Base-by-base conservation (phyloP, 2,888 invertebrate species). In the Graphium colonna region DNA sequence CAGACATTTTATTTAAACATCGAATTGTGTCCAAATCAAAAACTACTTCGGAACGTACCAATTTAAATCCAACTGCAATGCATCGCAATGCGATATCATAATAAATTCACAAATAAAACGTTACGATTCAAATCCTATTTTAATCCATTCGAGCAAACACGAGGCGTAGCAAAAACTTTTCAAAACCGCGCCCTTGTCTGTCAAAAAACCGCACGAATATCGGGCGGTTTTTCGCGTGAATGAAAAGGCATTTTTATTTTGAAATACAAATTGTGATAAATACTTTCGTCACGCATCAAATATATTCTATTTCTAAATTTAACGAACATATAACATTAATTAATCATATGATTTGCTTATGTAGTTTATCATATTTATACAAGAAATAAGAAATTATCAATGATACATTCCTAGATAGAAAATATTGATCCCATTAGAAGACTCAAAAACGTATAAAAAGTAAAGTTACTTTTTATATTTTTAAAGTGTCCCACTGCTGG, bases 101-200 rank as follows among this genome's bases (percentile, higher is more conserved):
- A 31, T 16, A 45, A 45, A 49, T 21, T 43, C 44, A 46, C n/a
- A 12, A 36, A 36, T 36, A 36, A 36, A 36, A 36, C 12, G 36
- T 9, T 3, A 9, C 9, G 3, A 39, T 39, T 17, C 39, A 53
- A 49, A 39, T 43, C 39, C 40, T 39, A 52, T 52, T 49, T 52
- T 44, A 38, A 44, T 49, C 44, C 49, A 38, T 44, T 40, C 49
- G 21, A 21, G 44, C 49, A 21, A 33, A 12, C 31, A 49, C 13
- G 49, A 40, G 49, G 44, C 49, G 53, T 40, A 44, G 16, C 44
- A 49, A 53, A 54, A 44, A 21, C 49, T 49, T 47, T 21, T 33
- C 44, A 33, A 45, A 40, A 49, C 53, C 53, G 44, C 53, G 18
- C 44, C 53, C 53, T 49, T 54, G 53, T 54, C 49, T 44, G 33